Base-by-base conservation (phyloP, 2,797 vertebrate species). In the Setipinna tenuifilis region DNA sequence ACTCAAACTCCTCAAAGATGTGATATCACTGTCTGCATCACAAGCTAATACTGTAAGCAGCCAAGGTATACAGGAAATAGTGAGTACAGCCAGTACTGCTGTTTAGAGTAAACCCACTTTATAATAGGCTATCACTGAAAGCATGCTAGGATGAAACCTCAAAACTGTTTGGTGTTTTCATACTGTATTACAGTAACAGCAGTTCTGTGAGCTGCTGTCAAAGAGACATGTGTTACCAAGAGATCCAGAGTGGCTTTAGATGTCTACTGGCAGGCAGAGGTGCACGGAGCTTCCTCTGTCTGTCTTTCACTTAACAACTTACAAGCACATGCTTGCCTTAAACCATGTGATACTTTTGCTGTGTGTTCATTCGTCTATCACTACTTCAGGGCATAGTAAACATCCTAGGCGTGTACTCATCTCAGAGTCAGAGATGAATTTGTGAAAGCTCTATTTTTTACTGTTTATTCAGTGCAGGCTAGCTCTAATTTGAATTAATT, bases 401-500 rank as follows among this genome's bases (percentile, higher is more conserved):
- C 62, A 71, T 71, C 65, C 65, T 71, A 2, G 25, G 10, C 25
- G 1, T 12, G 9, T n/a, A 61, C 58, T 61, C 58, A 31, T 31
- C 81, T 62, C 81, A 62, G 44, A 11, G 50, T 41, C 84, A 78
- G 68, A 44, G 50, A 50, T 11, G 6, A 65, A 85, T 59, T 84
- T 16, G 50, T 84, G 59, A 86, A 50, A 68, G 54, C 44, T 28
- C 54, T 46, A 35, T 41, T 7, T 62, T 23, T 62, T 23, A 62
- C 61, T 71, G 25, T 71, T 46, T 65, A 57, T 82, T 48, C 35
- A 83, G 61, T 81, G 35, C 58, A 83, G 46, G 50, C 59, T 65
- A 54, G 59, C 78, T 44, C 46, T 87, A 65, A 80, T 83, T 83
- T 81, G 44, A 84, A 86, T 86, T n/a, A 86, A 86, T 83, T 65